Percentiles rank a stretch among this genome's conserved stretches.
These are phyloP conservation scores for Drosophila fungiperda DNA, from an alignment of 2,888 invertebrate species.

Conservation along the genomic window DNA sequence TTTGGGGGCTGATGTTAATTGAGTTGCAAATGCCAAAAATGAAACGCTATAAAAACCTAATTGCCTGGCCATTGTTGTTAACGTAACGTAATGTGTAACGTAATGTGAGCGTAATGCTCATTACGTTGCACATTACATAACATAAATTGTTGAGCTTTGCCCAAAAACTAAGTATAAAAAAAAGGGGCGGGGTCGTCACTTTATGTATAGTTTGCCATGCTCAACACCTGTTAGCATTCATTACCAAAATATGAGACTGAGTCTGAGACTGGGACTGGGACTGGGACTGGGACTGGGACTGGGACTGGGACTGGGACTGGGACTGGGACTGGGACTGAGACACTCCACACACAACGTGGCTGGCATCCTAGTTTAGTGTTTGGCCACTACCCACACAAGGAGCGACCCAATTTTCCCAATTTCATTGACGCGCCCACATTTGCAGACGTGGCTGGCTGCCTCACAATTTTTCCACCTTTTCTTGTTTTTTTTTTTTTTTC, in stretches of 20 bases:
- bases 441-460: slow-evolving; percentile 51
- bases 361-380: slow-evolving; percentile 26
- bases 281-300: neutral
- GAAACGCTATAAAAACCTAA: slow-evolving; percentile 69
- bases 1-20: slow-evolving; percentile 55
- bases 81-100: slow-evolving; percentile 59
- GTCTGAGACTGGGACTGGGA: neutral
- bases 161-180: slow-evolving; percentile 1
- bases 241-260: slow-evolving; percentile 34
- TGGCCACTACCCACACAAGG: neutral
- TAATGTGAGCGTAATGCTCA: slow-evolving; percentile 39
- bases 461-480: slow-evolving; percentile 4
- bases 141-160: slow-evolving; percentile 28
- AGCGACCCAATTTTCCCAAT: slow-evolving; percentile 39
- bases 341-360: slow-evolving; percentile 5
- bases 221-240: slow-evolving; percentile 59
- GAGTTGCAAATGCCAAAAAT: slow-evolving; percentile 71
- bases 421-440: slow-evolving; percentile 70
- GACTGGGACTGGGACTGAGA: neutral
- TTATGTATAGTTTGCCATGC: slow-evolving; percentile 20
- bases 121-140: slow-evolving; percentile 67
- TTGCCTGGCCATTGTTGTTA: slow-evolving; percentile 62
- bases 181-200: slow-evolving; percentile 7
- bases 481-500: slow-evolving; percentile 13
- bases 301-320: neutral